These are phyloP conservation scores for Meloidogyne exigua DNA, from an alignment of 1,140 invertebrate species.

Conservation along the genomic window DNA sequence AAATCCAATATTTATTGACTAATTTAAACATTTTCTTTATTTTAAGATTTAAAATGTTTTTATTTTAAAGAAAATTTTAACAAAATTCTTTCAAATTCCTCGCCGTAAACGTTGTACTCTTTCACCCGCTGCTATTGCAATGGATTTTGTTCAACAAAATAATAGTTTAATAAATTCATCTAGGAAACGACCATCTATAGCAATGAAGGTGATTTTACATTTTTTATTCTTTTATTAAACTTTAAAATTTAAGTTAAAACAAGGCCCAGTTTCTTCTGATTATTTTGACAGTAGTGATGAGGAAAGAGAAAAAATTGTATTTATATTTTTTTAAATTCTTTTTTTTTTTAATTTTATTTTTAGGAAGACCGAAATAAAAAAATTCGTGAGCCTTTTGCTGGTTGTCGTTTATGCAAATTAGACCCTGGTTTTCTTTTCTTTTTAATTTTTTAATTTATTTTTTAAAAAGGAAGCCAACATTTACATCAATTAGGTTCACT, in stretches of 20 bases:
- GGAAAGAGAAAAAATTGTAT: conserved; percentile 8
- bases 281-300: conserved; percentile 24
- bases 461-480: conserved; percentile 4
- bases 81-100: conserved; percentile 2
- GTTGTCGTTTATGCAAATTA: conserved; percentile 17
- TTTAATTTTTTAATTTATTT: background rate
- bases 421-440: conserved; percentile 1
- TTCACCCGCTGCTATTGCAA: background rate
- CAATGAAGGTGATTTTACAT: no score
- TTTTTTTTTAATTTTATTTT: background rate
- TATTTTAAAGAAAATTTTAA: background rate
- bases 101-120: background rate
- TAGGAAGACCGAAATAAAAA: conserved; percentile 2
- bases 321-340: background rate
- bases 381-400: conserved; percentile 21
- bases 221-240: no score
- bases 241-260: background rate
- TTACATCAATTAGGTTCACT: conserved; percentile 22
- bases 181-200: background rate
- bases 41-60: background rate
- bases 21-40: no score
- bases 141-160: conserved; percentile 5
- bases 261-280: background rate
- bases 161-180: background rate
- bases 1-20: no score